A percentile compares a stretch with the other conserved stretches of the same genome.
Conservation (phyloP, 2,797 vertebrate species). For the Myripristis murdjan region DNA sequence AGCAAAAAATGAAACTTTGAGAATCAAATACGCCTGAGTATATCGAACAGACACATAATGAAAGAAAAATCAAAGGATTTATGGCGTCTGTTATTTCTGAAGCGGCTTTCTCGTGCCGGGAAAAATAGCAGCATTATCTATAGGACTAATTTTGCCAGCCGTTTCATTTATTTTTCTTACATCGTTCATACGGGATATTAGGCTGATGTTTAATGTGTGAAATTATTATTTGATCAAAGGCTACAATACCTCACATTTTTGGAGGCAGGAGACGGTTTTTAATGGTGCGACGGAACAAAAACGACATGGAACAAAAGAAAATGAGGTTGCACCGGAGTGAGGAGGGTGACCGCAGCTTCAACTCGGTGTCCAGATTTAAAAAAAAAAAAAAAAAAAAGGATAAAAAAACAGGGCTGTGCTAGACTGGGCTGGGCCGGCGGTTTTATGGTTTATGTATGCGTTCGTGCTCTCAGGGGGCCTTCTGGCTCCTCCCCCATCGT, state of each 20-base stretch:
- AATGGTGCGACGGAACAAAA: background rate
- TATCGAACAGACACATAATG: slow-evolving; percentile 1
- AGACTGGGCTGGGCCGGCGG: background rate
- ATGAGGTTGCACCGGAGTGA: background rate
- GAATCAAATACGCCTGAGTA: slow-evolving; percentile 1
- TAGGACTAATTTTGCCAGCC: background rate
- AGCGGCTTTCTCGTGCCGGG: background rate
- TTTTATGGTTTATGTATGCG: background rate
- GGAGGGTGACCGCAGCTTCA: background rate
- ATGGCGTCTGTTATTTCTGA: background rate
- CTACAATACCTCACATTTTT: background rate
- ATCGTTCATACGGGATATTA: background rate
- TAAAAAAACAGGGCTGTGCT: background rate
- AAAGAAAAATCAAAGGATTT: background rate
- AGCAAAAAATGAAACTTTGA: slow-evolving; percentile 10
- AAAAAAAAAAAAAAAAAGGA: background rate
- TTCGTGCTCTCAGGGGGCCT: slow-evolving; percentile 2
- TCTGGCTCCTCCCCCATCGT: background rate
- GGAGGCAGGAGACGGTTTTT: background rate
- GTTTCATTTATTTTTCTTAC: background rate
- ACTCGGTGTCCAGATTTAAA: background rate
- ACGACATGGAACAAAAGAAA: background rate
- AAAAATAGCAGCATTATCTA: background rate
- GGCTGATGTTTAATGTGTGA: background rate
- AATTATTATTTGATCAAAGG: background rate